Evolutionary conservation across 2,113 vertebrate genomes (phyloP).

Genomic region (Eidolon helvum): DNA sequence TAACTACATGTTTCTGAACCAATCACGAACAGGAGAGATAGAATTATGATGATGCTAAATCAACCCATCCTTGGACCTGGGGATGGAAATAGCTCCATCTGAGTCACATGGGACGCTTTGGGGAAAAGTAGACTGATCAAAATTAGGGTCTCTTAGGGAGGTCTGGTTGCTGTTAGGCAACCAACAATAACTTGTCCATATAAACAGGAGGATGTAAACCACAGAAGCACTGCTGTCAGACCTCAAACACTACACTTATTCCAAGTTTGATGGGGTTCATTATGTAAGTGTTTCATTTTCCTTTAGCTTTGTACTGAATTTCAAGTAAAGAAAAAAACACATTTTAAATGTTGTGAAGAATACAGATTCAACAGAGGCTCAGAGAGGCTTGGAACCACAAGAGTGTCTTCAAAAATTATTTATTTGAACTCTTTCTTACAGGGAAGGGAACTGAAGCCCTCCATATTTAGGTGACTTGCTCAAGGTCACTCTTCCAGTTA

Average conservation of each 20-base stretch:
- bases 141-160: neutral
- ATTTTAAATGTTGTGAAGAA: slow-evolving; percentile 4
- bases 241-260: neutral
- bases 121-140: neutral
- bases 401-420: neutral
- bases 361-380: neutral
- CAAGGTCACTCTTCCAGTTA: neutral
- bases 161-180: neutral
- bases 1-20: neutral
- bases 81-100: neutral
- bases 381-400: neutral
- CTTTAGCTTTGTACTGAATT: slow-evolving; percentile 38
- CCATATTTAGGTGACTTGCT: neutral
- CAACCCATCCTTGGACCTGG: neutral
- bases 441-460: neutral
- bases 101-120: neutral
- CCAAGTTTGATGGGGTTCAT: neutral
- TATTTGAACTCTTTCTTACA: neutral
- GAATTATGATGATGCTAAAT: neutral
- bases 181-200: neutral
- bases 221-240: neutral
- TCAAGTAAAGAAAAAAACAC: slow-evolving; percentile 23
- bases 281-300: slow-evolving; percentile 25
- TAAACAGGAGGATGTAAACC: neutral
- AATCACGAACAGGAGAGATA: neutral